phyloP scores from a whole-genome alignment of 2,113 vertebrate genomes.

The Paramormyrops kingsleyae region DNA sequence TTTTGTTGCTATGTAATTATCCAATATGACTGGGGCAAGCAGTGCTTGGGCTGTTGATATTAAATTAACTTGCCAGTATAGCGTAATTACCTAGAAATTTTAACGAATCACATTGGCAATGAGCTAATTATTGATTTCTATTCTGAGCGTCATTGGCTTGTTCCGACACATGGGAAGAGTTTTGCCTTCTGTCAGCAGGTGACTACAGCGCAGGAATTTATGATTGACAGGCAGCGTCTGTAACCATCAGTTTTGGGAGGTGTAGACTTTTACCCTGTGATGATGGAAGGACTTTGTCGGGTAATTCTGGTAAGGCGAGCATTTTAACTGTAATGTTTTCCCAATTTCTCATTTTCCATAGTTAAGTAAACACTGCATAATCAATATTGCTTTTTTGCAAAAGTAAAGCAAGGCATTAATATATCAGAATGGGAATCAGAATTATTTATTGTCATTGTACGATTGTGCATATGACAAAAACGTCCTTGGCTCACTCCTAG shows the following conservation, averaged over 20 bases:
- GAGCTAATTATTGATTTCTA: not conserved
- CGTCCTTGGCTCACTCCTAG: no score
- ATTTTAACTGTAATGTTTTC: not conserved
- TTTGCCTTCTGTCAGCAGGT: not conserved
- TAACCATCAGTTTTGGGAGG: not conserved
- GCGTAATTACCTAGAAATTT: not conserved
- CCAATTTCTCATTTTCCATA: not conserved
- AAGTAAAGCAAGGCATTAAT: not conserved
- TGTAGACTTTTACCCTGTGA: not conserved
- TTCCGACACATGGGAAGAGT: not conserved
- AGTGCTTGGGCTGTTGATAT: not conserved
- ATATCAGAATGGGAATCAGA: no score
- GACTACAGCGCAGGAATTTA: not conserved
- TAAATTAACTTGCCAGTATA: not conserved
- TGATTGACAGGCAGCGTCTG: not conserved
- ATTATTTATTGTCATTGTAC: no score
- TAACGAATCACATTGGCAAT: not conserved
- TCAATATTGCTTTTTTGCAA: not conserved
- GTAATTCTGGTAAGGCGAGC: not conserved
- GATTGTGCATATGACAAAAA: no score
- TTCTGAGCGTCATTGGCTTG: not conserved
- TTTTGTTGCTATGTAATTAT: conserved; percentile 1
- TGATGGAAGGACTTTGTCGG: not conserved
- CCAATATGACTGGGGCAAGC: not conserved
- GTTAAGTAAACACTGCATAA: not conserved